Evolutionary conservation across 2,113 vertebrate species (phyloP).

Genomic region (Mellivora capensis): DNA sequence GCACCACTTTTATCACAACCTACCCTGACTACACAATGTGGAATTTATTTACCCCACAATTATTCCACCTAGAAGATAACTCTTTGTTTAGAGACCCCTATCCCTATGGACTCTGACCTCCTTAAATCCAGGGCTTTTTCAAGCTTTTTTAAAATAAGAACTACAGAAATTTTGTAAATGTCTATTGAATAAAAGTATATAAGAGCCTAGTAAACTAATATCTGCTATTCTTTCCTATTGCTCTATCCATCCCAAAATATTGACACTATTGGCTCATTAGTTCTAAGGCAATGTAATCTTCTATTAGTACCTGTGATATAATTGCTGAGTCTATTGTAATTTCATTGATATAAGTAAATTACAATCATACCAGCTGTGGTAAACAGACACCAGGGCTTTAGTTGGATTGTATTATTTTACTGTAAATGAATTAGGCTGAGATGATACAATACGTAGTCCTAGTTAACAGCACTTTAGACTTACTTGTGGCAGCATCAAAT

Average conservation of each 20-base stretch:
- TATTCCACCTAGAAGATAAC: not conserved
- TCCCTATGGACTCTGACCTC: not conserved
- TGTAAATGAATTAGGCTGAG: not conserved
- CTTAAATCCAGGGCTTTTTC: not conserved
- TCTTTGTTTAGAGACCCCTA: not conserved
- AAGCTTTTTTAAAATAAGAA: not conserved
- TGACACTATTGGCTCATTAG: not conserved
- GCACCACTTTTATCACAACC: not conserved
- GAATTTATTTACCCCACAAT: not conserved
- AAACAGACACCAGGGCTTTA: not conserved
- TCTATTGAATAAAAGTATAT: not conserved
- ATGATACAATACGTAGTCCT: not conserved
- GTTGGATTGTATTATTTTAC: not conserved
- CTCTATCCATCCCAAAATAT: not conserved
- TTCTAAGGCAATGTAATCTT: not conserved
- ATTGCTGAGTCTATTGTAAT: not conserved
- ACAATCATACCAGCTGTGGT: not conserved
- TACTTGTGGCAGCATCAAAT: not conserved
- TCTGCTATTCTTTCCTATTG: not conserved
- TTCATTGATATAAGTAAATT: not conserved
- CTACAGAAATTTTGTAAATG: not conserved
- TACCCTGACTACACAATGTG: not conserved
- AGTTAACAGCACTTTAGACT: not conserved
- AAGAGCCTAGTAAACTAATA: not conserved
- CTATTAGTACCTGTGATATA: not conserved